Evolutionary conservation across 2,888 invertebrate genomes (phyloP).

Genomic region (Girardia tigrina): DNA sequence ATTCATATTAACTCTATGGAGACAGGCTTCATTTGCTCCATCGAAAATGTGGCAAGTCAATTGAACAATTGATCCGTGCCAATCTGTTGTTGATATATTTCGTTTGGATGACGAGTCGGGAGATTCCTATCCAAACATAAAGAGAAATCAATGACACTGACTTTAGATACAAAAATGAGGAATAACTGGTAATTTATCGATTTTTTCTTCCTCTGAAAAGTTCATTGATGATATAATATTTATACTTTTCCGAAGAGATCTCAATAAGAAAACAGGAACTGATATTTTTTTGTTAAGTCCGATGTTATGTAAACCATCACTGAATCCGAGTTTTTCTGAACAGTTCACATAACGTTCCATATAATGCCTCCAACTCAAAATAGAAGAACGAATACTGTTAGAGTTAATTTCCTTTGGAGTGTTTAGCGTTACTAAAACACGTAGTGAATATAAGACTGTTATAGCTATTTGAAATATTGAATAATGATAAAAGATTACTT

Average conservation of each 20-base stretch:
- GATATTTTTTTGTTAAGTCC: slow-evolving; percentile 11
- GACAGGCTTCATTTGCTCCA: background rate
- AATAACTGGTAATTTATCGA: no score
- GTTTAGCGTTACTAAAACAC: background rate
- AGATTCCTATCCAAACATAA: no score
- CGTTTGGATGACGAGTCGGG: background rate
- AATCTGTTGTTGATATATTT: background rate
- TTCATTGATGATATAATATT: no score
- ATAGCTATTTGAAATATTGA: no score
- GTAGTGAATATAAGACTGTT: no score
- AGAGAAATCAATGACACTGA: no score
- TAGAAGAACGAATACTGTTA: background rate
- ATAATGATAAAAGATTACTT: no score
- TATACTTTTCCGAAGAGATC: background rate
- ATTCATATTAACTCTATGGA: background rate
- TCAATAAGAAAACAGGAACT: background rate
- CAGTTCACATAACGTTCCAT: background rate
- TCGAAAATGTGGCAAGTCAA: slow-evolving; percentile 14
- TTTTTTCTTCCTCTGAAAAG: no score
- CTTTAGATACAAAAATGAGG: no score
- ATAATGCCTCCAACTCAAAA: background rate
- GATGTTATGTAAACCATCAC: background rate
- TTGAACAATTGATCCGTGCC: slow-evolving; percentile 1
- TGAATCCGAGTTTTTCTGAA: background rate
- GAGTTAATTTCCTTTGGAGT: background rate